Percentiles rank a stretch among this genome's conserved stretches.
Conservation (phyloP, 1,140 invertebrate species). For the Brachystomella parvula region DNA sequence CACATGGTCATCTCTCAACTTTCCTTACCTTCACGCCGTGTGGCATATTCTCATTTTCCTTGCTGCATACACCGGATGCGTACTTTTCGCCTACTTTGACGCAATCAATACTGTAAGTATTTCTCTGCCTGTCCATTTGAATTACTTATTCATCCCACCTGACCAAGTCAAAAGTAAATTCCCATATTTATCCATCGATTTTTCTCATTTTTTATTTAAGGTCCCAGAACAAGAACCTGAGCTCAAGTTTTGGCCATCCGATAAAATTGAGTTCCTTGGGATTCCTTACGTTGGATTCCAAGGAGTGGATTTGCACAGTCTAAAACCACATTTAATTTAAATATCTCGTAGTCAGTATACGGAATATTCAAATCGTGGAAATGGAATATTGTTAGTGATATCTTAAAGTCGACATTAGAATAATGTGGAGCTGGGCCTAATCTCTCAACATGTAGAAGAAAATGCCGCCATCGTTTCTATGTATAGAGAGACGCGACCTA, state of each 20-base stretch:
- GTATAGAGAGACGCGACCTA: too few species aligned
- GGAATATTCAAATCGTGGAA: neutral
- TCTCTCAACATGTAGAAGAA: too few species aligned
- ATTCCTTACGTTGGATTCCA: conserved; percentile 54
- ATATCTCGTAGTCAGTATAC: neutral
- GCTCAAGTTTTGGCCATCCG: conserved; percentile 63
- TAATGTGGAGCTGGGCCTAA: too few species aligned
- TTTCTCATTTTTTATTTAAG: conserved; percentile 16
- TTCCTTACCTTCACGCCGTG: conserved; percentile 68
- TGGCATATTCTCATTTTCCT: conserved; percentile 76
- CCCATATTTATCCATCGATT: neutral
- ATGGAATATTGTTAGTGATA: too few species aligned
- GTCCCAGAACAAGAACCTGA: conserved; percentile 58
- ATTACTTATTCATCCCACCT: too few species aligned
- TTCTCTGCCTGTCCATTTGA: too few species aligned
- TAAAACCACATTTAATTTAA: conserved; percentile 33
- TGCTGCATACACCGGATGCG: conserved; percentile 53
- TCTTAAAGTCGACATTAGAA: too few species aligned
- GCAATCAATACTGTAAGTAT: conserved; percentile 54
- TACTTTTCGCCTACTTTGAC: conserved; percentile 68
- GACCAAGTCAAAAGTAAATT: conserved; percentile 1
- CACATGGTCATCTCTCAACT: conserved; percentile 62
- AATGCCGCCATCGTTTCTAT: too few species aligned
- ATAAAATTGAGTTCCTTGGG: conserved; percentile 61
- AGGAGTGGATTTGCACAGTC: conserved; percentile 4